Evolutionary conservation across 1,140 invertebrate genomes (phyloP).

Genomic region (Coenobita brevimanus): DNA sequence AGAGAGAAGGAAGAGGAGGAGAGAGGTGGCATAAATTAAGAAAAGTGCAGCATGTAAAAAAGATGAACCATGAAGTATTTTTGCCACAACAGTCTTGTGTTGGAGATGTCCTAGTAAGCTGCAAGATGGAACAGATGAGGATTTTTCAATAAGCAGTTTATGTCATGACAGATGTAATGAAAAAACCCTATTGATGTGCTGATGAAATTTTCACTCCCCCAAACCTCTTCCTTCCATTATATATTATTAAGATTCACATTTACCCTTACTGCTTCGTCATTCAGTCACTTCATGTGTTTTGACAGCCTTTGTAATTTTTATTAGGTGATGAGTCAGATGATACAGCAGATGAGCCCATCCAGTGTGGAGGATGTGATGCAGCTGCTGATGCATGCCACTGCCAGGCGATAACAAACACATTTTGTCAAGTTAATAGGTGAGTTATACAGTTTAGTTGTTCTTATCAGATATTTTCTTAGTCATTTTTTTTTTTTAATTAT

Average conservation of each 20-base stretch:
- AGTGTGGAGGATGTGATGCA: conserved; percentile 56
- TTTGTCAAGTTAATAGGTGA: conserved; percentile 63
- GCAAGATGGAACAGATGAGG: too few relatives aligned
- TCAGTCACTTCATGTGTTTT: background rate
- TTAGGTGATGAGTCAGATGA: conserved; percentile 43
- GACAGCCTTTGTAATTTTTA: background rate
- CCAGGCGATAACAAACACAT: conserved; percentile 58
- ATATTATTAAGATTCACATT: background rate
- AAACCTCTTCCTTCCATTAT: too few relatives aligned
- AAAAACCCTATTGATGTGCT: too few relatives aligned
- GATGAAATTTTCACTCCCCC: too few relatives aligned
- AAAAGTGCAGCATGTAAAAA: too few relatives aligned
- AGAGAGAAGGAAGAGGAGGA: too few relatives aligned
- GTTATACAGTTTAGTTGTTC: background rate
- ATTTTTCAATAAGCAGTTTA: too few relatives aligned
- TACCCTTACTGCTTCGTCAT: background rate
- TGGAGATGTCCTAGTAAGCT: too few relatives aligned
- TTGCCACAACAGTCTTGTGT: too few relatives aligned
- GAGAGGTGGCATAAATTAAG: too few relatives aligned
- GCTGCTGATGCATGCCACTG: conserved; percentile 54
- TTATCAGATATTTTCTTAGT: background rate
- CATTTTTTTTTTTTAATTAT: background rate
- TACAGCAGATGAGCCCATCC: conserved; percentile 35
- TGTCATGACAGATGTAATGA: too few relatives aligned
- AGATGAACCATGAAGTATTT: too few relatives aligned